These are phyloP conservation scores for Tachypleus tridentatus DNA, from an alignment of 1,140 invertebrate species.

Conservation along the genomic window DNA sequence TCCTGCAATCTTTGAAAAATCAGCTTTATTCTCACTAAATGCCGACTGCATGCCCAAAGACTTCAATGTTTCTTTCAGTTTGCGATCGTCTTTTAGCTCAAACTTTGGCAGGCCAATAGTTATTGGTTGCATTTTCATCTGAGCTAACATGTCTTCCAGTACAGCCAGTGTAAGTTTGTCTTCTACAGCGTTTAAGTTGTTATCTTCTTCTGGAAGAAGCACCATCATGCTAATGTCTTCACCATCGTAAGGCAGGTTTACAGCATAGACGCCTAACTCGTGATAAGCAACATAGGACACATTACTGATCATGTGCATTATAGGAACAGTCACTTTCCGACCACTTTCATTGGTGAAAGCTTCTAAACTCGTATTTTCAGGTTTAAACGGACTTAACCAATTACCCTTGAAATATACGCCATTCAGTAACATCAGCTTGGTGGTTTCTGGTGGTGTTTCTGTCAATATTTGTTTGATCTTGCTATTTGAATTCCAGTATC, in stretches of 20 bases:
- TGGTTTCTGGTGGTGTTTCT: too few relatives aligned
- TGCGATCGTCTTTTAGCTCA: not conserved
- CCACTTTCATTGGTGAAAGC: not conserved
- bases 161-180: not conserved
- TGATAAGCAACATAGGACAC: not conserved
- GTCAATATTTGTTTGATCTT: too few relatives aligned
- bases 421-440: too few relatives aligned
- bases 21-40: conserved; percentile 3
- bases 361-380: not conserved
- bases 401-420: not conserved
- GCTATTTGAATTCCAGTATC: too few relatives aligned
- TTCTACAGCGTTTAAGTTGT: not conserved
- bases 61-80: not conserved
- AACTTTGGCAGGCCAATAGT: not conserved
- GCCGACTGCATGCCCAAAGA: conserved; percentile 6
- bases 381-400: not conserved
- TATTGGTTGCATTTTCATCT: not conserved
- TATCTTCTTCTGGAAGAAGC: not conserved
- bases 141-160: not conserved
- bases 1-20: conserved; percentile 5
- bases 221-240: conserved; percentile 6
- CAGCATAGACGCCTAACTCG: not conserved
- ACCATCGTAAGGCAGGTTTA: not conserved
- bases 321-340: too few relatives aligned
- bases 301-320: not conserved